Conservation (phyloP, 2,113 vertebrate species). For the Prionailurus bengalensis region DNA sequence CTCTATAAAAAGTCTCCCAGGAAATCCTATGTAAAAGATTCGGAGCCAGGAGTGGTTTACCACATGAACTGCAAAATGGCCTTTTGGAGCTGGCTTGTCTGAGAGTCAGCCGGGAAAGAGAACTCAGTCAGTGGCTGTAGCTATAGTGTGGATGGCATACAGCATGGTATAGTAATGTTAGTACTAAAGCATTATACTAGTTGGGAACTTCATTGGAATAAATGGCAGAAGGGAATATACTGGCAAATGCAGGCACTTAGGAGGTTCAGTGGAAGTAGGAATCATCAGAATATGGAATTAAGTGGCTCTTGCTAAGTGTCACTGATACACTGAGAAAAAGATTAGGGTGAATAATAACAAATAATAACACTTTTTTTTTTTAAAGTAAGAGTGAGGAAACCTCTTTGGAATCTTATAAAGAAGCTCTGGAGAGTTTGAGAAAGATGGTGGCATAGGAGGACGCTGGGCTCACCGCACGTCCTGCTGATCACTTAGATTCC, state of each 20-base stretch:
- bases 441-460: no score
- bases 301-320: background rate
- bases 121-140: background rate
- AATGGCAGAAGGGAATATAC: background rate
- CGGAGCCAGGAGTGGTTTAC: background rate
- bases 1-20: background rate
- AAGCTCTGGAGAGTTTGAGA: no score
- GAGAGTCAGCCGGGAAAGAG: background rate
- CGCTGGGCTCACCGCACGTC: no score
- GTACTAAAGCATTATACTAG: background rate
- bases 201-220: background rate
- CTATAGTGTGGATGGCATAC: accelerated
- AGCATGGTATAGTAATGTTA: accelerated
- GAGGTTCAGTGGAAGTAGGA: background rate
- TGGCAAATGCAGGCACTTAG: background rate
- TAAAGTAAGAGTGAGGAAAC: background rate
- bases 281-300: background rate
- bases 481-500: no score
- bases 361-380: background rate
- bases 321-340: background rate
- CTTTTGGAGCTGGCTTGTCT: background rate
- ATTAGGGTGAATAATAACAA: background rate
- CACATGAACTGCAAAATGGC: background rate
- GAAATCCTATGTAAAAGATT: background rate
- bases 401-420: background rate